Base-by-base conservation (phyloP, 2,113 vertebrate species). In the Chloropsis cyanopogon region DNA sequence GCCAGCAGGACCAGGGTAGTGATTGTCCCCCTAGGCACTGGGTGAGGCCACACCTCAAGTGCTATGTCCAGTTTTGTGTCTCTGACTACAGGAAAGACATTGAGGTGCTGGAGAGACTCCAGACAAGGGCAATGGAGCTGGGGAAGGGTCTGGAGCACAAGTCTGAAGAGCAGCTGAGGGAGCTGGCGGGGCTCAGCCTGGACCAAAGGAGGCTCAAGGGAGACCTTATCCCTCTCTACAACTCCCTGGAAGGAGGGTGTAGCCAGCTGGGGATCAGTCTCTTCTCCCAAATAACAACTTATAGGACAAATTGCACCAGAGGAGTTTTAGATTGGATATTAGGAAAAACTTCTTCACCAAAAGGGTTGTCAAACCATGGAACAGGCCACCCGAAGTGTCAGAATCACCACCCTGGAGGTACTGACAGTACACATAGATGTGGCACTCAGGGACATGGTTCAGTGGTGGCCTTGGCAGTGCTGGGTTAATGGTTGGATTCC, bases 81-180 rank as follows among this genome's bases (percentile, higher is more conserved):
- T 2, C 42, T 65, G 44, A 50, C 37, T 23, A 3, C 4, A 13
- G 3, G 14, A 68, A 47, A 31, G 0, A 18, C 39, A 22, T 1
- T 6, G 61, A 47, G 29, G 47, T 1, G 24, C 24, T 75, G 53
- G n/a, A 61, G 7, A 7, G 22, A 10, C 3, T 53, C 61, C 47
- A 76, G 70, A 31, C 46, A 18, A 66, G 24, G 17, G 0, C n/a
- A 31, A 0, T 0, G 2, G 47, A 47, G 24, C 39, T 75, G n/a
- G 5, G 4, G 11, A 54, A 26, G 17, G 21, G 2, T 2, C 19
- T 66, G 78, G 47, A 41, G 29, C 61, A 53, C n/a, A 22, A 12
- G 7, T 15, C 47, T 54, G n/a, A 6, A 5, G 9, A 47, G 46
- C 23, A 21, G 39, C 39, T 82, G 37, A 37, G 37, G 37, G 37